Base-by-base conservation (phyloP, 2,113 vertebrate genomes). In the Chaetorhynchus papuensis region DNA sequence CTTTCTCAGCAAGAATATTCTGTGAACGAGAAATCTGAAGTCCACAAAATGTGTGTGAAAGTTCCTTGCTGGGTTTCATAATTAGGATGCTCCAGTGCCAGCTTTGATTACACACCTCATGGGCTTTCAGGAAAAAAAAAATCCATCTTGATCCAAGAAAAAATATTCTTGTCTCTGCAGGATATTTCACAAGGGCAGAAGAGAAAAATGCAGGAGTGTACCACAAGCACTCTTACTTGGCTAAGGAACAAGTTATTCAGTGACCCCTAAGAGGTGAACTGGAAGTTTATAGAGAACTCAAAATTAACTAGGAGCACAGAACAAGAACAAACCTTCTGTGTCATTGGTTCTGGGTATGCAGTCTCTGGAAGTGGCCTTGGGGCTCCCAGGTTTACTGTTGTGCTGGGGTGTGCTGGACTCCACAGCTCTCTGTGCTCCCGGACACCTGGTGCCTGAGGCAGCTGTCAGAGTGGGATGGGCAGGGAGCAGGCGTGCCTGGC, bases 11-110 rank as follows among this genome's bases (percentile, higher is more conserved):
- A 41, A 85, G 70, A 75, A 94, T 91, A 93, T 84, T 96, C 91
- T 90, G 91, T 94, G 91, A 97, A 96, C 37, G 74, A 87, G 81
- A 96, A 97, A 93, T 85, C 35, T 47, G 44, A 87, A 96, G 86
- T 95, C 97, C 90, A 95, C 89, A 95, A 97, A 97, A 96, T 78
- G 57, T 63, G 70, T 97, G 90, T 6, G 28, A 83, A 97, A 97
- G 87, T 93, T 96, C 87, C 95, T 95, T 97, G 88, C 96, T 97
- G 95, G 33, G 93, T 97, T 97, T 97, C 12, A 16, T 97, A 98
- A 97, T 97, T 96, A 98, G 90, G 89, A 93, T 96, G 89, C 91
- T 95, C 64, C 85, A 90, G 89, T 96, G 88, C 78, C 92, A 96
- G 94, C 93, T 97, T 97, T 97, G 93, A 92, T 87, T 57, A 92